Base-by-base conservation (phyloP, 2,113 vertebrate species). In the Tor tambroides region DNA sequence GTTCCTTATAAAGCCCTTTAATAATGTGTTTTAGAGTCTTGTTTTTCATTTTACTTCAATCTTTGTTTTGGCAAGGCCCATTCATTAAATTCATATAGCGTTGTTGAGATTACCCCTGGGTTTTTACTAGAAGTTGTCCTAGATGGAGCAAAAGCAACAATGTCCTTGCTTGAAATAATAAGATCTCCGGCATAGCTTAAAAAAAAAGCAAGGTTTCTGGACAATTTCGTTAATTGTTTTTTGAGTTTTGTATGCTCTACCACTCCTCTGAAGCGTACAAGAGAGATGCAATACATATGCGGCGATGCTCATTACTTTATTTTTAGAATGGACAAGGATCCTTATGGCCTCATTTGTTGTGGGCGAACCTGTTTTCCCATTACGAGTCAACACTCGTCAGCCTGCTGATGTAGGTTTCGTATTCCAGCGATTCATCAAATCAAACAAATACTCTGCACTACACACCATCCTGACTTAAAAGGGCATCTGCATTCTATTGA, bases 401-500 rank as follows among this genome's bases (percentile, higher is more conserved):
- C 81, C 41, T 85, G 85, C 88, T 90, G 85, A 92, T 91, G 88
- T 82, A 74, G 87, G 88, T 85, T 71, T 83, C 71, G 54, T 90
- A 87, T 91, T 91, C 80, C 21, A 21, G 87, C 84, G 83, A 85
- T 90, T 92, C 86, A 85, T 87, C 83, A 90, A 92, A 93, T 93
- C 88, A 92, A 91, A 92, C 87, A 90, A 89, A 92, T 90, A 89
- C 88, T 90, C 84, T 83, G 86, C 63, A 80, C 86, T 38, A 43
- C 85, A 88, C 90, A 90, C 88, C 91, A 91, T 92, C 89, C 81
- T 86, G 89, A 92, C 92, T 92, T 93, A 90, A 94, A 94, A 95
- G 92, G 92, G 91, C 93, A 93, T 92, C 90, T 92, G 88, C 86
- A 89, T 88, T 89, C 89, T 92, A 94, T 93, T 93, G 94, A 95